Conservation (phyloP, 2,113 vertebrate species). For the Sitta europaea region DNA sequence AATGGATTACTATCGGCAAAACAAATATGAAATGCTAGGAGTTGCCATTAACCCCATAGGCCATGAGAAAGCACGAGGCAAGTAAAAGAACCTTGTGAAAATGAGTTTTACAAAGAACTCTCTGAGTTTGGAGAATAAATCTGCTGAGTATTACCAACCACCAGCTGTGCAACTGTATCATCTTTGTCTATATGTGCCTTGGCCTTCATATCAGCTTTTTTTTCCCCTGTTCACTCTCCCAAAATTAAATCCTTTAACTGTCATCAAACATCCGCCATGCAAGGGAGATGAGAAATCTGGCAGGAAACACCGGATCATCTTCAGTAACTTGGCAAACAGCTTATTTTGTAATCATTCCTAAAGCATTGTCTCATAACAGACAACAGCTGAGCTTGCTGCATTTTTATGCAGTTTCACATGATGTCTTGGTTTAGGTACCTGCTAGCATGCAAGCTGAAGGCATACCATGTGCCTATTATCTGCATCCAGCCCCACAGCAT, state of each 20-base stretch:
- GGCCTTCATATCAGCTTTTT: background rate
- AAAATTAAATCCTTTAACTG: background rate
- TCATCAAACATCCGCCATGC: background rate
- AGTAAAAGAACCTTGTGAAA: background rate
- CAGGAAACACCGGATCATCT: background rate
- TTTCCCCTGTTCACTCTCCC: background rate
- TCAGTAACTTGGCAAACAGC: background rate
- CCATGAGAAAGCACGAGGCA: fast-evolving
- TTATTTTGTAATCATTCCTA: background rate
- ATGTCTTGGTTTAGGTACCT: background rate
- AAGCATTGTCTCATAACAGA: background rate
- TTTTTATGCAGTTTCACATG: background rate
- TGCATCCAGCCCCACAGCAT: background rate
- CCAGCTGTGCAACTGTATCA: background rate
- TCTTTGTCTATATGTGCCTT: background rate
- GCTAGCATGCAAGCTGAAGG: background rate
- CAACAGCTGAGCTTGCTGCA: background rate
- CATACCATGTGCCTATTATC: background rate
- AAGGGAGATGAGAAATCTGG: background rate
- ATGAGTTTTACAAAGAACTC: background rate
- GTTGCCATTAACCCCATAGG: background rate
- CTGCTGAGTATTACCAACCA: background rate
- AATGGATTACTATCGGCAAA: background rate
- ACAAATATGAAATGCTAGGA: background rate
- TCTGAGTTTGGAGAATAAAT: background rate